phyloP scores from a whole-genome alignment of 2,797 vertebrate species.

The Tragelaphus oryx region DNA sequence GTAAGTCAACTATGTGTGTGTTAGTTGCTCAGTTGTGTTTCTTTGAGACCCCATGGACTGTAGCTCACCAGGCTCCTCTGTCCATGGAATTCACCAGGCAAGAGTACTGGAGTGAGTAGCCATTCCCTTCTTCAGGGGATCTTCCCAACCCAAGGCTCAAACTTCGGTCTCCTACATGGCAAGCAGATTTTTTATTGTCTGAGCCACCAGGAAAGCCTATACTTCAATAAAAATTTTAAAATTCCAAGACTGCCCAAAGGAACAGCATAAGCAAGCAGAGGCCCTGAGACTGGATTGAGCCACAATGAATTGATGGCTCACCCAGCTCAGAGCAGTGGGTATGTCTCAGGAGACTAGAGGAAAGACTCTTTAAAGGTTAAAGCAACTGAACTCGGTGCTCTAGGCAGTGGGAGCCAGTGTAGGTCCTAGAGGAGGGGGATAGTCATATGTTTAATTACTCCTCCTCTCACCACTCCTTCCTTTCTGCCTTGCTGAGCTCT shows the following conservation, averaged over 20 bases:
- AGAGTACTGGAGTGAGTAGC: not conserved
- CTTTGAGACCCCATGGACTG: not conserved
- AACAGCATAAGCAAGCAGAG: not conserved
- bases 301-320: not conserved
- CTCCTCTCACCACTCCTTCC: not conserved
- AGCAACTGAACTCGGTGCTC: not conserved
- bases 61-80: not conserved
- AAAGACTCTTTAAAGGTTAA: not conserved
- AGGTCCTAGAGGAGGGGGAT: not conserved
- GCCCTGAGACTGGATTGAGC: not conserved
- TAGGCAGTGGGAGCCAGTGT: not conserved
- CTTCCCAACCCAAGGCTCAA: not conserved
- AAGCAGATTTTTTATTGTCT: not conserved
- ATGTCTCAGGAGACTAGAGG: not conserved
- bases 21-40: not conserved
- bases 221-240: not conserved
- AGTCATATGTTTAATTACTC: accelerated
- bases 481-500: not conserved
- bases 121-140: not conserved
- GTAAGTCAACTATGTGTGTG: not conserved
- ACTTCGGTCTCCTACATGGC: not conserved
- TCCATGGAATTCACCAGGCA: not conserved
- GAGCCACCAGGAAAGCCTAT: not conserved
- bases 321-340: not conserved
- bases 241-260: not conserved